Conservation (phyloP, 1,140 invertebrate genomes). For the Archivesica marissinica region DNA sequence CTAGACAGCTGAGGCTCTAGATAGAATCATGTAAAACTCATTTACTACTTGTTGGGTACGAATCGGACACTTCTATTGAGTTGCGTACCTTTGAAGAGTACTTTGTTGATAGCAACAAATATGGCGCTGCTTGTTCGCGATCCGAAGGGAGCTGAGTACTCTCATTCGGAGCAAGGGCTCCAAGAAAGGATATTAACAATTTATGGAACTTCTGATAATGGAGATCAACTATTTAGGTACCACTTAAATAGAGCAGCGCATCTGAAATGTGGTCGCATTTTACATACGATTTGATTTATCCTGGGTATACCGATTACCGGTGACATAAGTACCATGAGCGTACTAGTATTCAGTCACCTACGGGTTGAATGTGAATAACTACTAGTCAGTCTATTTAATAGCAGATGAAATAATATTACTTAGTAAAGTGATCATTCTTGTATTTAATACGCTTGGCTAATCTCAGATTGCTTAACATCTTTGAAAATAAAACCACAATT, state of each 20-base stretch:
- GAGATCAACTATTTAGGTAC: conserved; percentile 76
- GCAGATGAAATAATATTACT: no score
- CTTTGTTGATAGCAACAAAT: conserved; percentile 75
- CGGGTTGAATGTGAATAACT: no score
- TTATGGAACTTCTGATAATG: conserved; percentile 73
- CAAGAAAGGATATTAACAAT: conserved; percentile 76
- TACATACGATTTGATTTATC: background rate
- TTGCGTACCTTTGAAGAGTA: conserved; percentile 45
- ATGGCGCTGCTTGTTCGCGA: conserved; percentile 67
- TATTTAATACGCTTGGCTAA: background rate
- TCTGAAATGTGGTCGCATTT: background rate
- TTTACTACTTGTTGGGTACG: no score
- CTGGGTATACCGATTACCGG: background rate
- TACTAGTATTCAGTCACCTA: background rate
- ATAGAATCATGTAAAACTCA: no score
- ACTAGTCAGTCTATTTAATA: background rate
- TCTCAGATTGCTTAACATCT: no score
- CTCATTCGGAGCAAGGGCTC: conserved; percentile 71
- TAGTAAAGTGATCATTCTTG: no score
- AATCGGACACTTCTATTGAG: no score
- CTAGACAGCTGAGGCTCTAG: no score
- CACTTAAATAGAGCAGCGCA: background rate
- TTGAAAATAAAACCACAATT: no score
- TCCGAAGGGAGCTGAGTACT: conserved; percentile 61
- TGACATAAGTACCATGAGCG: background rate